Percentiles rank a stretch among this genome's conserved stretches.
Evolutionary conservation across 64 coral and sea anemone species (phyloP).

Genomic region (Hydrozoanthus tunicans): DNA sequence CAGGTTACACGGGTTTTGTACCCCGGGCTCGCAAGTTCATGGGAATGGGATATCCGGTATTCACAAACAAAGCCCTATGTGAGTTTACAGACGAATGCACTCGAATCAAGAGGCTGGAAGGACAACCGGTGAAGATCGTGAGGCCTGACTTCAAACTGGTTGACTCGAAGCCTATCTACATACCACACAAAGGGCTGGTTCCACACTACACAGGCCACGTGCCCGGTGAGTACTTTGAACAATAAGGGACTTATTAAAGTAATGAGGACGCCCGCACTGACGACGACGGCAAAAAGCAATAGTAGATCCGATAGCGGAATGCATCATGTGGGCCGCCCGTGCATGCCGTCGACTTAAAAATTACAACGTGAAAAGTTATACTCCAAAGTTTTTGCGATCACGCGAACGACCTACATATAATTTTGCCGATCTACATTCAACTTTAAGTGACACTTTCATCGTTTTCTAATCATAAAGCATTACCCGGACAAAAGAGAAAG

Average conservation of each 20-base stretch:
- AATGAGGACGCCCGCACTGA: no score
- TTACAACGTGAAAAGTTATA: no score
- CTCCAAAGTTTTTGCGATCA: no score
- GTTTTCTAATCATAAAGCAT: no score
- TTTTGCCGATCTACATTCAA: no score
- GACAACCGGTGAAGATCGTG: slow-evolving; percentile 71
- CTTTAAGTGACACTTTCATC: no score
- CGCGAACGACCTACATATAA: no score
- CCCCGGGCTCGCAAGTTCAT: slow-evolving; percentile 84
- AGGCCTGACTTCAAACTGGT: slow-evolving; percentile 72
- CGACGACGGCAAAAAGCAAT: no score
- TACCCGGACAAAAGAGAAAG: no score
- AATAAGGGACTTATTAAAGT: neutral
- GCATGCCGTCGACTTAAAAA: no score
- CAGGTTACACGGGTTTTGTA: slow-evolving; percentile 97
- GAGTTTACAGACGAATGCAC: slow-evolving; percentile 85
- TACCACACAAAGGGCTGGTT: slow-evolving; percentile 70
- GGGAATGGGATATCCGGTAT: slow-evolving; percentile 83
- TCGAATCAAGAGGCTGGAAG: slow-evolving; percentile 65
- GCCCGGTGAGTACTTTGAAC: slow-evolving; percentile 69
- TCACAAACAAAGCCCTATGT: slow-evolving; percentile 93
- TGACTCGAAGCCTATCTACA: slow-evolving; percentile 84
- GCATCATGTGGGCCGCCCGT: no score
- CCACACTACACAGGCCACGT: slow-evolving; percentile 98
- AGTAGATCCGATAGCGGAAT: no score